phyloP scores from a whole-genome alignment of 2,113 vertebrate species.

The Hyperoodon ampullatus region DNA sequence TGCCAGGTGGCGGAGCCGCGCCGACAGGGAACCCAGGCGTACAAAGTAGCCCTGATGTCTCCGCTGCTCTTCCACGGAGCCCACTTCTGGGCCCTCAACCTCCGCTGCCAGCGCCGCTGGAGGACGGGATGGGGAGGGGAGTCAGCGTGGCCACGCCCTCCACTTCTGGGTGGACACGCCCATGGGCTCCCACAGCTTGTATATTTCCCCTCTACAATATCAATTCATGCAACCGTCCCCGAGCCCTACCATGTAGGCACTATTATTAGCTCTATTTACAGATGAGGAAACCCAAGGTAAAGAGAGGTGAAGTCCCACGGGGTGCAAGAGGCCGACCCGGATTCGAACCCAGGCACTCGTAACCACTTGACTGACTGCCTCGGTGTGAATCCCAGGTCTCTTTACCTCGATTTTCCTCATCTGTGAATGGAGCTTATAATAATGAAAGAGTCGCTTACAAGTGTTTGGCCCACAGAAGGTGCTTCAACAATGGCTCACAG shows the following conservation, averaged over 20 bases:
- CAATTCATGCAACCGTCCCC: background rate
- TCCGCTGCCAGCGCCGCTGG: conserved; percentile 82
- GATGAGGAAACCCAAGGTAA: background rate
- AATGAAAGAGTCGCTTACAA: background rate
- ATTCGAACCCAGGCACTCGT: background rate
- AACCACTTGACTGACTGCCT: background rate
- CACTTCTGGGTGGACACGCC: background rate
- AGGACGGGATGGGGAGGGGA: background rate
- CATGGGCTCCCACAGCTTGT: background rate
- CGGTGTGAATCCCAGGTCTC: background rate
- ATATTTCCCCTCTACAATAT: too few species aligned
- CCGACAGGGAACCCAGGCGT: conserved; percentile 91
- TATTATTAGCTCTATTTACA: background rate
- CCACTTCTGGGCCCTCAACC: conserved; percentile 71
- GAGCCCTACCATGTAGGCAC: fast-evolving
- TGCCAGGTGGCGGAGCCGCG: conserved; percentile 88
- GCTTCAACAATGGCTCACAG: background rate
- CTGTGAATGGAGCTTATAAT: background rate
- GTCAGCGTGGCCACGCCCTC: fast-evolving
- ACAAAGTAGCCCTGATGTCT: conserved; percentile 89
- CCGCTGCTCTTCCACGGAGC: conserved; percentile 25
- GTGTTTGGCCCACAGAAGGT: background rate
- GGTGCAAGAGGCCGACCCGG: fast-evolving
- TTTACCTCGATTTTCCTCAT: background rate
- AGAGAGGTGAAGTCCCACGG: background rate